Conservation (phyloP, 2,888 invertebrate species). For the Hymenopus coronatus region DNA sequence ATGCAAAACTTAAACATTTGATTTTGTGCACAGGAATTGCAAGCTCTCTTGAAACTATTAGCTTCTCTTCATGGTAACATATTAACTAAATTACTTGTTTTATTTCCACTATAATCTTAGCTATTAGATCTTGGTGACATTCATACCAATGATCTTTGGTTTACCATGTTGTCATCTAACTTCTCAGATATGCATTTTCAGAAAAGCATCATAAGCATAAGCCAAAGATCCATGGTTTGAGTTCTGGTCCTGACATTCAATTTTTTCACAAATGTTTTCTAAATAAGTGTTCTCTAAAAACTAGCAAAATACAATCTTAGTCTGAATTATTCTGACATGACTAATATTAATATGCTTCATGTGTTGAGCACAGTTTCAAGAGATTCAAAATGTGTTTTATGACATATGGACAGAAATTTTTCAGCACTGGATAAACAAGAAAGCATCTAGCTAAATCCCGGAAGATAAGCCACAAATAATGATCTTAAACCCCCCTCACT, state of each 20-base stretch:
- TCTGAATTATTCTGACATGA: too few species aligned
- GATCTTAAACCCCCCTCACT: neutral
- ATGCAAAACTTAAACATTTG: conserved; percentile 9
- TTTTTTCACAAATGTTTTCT: too few species aligned
- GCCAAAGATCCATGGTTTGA: too few species aligned
- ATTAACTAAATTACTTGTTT: too few species aligned
- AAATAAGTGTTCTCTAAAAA: too few species aligned
- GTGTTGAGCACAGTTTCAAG: neutral
- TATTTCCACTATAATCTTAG: too few species aligned
- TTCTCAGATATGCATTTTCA: neutral
- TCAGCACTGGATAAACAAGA: neutral
- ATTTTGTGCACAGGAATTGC: neutral
- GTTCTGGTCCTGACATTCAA: too few species aligned
- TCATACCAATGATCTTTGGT: too few species aligned
- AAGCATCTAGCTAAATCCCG: conserved; percentile 12
- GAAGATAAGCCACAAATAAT: neutral
- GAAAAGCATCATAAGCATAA: too few species aligned
- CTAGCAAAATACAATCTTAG: too few species aligned
- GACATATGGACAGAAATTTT: neutral
- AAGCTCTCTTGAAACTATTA: neutral
- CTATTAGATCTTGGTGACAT: too few species aligned
- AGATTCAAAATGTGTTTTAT: neutral
- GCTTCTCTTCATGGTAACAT: neutral
- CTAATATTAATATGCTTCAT: neutral
- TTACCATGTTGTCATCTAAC: too few species aligned